Conservation (phyloP, 2,888 invertebrate species). For the Liodrosophila aerea region DNA sequence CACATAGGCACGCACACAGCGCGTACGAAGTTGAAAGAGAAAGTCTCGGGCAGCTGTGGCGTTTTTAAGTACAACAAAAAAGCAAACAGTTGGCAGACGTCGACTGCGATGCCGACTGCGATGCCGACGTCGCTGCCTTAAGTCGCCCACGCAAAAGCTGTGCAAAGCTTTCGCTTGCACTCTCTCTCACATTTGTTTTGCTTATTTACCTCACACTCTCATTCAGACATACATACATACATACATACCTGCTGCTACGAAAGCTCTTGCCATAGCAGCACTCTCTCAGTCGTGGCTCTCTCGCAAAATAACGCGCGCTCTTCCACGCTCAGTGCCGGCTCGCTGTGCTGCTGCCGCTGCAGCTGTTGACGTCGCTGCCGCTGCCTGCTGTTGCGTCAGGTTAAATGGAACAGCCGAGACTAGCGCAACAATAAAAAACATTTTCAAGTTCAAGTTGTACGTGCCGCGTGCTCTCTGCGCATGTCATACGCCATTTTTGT, state of each 20-base stretch:
- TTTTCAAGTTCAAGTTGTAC: slow-evolving; percentile 82
- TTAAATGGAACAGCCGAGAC: slow-evolving; percentile 45
- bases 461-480: slow-evolving; percentile 69
- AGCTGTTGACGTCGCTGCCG: slow-evolving; percentile 21
- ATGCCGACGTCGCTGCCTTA: slow-evolving; percentile 51
- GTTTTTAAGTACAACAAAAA: slow-evolving; percentile 60
- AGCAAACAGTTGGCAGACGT: slow-evolving; percentile 72
- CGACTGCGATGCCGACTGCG: slow-evolving; percentile 44
- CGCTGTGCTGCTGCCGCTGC: slow-evolving; percentile 4
- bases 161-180: slow-evolving; percentile 41
- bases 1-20: slow-evolving; percentile 1
- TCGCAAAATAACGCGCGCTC: slow-evolving; percentile 5
- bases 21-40: slow-evolving; percentile 43
- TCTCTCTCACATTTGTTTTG: slow-evolving; percentile 25
- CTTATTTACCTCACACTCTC: slow-evolving; percentile 35
- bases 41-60: slow-evolving; percentile 60
- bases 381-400: slow-evolving; percentile 27
- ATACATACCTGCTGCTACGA: slow-evolving; percentile 52
- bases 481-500: slow-evolving; percentile 70
- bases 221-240: slow-evolving; percentile 6
- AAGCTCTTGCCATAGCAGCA: slow-evolving; percentile 29
- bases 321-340: slow-evolving; percentile 37
- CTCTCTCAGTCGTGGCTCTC: slow-evolving; percentile 30
- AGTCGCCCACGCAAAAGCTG: slow-evolving; percentile 74
- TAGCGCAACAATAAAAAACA: slow-evolving; percentile 54